A percentile compares a stretch with the other conserved stretches of the same genome.
These are phyloP conservation scores for Pomatorhinus ruficollis DNA, from an alignment of 2,113 vertebrate genomes.

Conservation along the genomic window DNA sequence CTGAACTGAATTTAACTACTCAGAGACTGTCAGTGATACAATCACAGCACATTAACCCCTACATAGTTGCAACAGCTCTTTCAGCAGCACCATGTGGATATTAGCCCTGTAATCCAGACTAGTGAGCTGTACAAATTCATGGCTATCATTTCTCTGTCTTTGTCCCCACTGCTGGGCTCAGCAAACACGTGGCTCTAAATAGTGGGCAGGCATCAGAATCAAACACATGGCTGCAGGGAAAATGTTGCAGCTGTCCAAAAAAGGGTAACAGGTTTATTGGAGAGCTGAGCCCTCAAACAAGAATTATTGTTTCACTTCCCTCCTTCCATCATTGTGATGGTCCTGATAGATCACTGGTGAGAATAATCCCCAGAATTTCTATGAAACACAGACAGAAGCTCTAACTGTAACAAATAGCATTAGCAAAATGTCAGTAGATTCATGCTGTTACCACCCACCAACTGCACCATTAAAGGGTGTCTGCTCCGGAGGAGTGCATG, in stretches of 20 bases:
- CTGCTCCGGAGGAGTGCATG: neutral
- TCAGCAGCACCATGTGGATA: neutral
- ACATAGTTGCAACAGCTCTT: neutral
- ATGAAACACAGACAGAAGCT: neutral
- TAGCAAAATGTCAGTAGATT: neutral
- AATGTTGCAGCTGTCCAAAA: neutral
- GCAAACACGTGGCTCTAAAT: neutral
- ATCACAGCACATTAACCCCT: neutral
- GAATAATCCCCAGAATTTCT: neutral
- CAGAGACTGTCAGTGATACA: neutral
- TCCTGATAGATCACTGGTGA: neutral
- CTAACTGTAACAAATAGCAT: neutral
- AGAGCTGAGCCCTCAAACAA: neutral
- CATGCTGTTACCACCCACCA: neutral
- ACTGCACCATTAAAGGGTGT: neutral
- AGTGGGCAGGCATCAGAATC: neutral
- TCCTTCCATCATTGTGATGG: neutral
- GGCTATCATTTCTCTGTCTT: neutral
- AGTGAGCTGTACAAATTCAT: neutral
- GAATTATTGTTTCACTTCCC: neutral
- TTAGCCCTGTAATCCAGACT: neutral
- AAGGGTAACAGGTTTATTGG: neutral
- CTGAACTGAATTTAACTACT: neutral
- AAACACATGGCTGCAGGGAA: neutral
- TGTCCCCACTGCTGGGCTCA: neutral